Base-by-base conservation (phyloP, 2,797 vertebrate genomes). In the Chiloscyllium punctatum region DNA sequence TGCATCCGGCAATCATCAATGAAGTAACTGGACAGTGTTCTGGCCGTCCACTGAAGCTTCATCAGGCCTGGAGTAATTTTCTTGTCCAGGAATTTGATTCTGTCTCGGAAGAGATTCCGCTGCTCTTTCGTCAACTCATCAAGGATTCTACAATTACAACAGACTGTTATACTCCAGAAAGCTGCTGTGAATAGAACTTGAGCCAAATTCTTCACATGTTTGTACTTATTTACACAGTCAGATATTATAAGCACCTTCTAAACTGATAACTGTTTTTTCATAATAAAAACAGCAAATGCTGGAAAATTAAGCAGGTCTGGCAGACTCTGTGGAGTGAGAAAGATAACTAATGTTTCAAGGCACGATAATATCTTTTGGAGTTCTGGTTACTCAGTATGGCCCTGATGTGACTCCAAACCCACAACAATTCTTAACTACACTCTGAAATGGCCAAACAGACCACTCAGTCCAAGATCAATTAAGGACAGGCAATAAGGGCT, bases 11-110 rank as follows among this genome's bases (percentile, higher is more conserved):
- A 98, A 69, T 98, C 98, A 0, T 96, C 97, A 96, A 98, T 98
- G 96, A 98, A 99, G 96, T 96, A 90, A 8, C 95, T 97, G 0
- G 98, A 97, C 5, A 97, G 97, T 94, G 97, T 98, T 96, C 98
- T 98, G 66, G 98, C 97, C n/a, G 97, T 96, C 98, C 98, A 99
- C 33, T 96, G 96, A 66, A 98, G 96, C 96, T 98, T 98, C 96
- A 98, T 98, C 94, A 99, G 97, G 27, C 99, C 98, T 0, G 98
- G 98, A 82, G 98, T 97, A 96, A 99, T 97, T 97, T 98, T 98
- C 96, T 97, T 98, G 96, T 99, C 98, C 57, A 99, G 96, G 96
- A 97, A 97, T 4, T 96, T 96, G 95, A 99, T 98, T 1, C 96
- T 97, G 90, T 98, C 98, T 95, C 97, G 97, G 97, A 99, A 99